Conservation (phyloP, 2,797 vertebrate species). For the Chaenodraco wilsoni region DNA sequence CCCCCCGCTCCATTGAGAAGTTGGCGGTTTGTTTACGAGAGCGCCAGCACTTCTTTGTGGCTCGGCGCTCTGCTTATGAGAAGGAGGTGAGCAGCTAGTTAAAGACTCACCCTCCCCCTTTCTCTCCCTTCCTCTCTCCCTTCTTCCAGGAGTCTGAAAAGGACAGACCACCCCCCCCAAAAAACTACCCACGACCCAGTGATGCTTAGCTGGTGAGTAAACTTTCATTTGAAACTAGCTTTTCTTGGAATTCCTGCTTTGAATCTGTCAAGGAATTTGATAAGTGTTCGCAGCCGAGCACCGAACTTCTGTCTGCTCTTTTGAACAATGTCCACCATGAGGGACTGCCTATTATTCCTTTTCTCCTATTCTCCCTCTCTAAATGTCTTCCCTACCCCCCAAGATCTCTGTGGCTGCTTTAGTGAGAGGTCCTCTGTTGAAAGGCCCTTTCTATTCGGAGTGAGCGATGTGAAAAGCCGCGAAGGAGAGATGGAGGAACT, state of each 20-base stretch:
- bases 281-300: slow-evolving; percentile 12
- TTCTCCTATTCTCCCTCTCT: slow-evolving; percentile 19
- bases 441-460: slow-evolving; percentile 63
- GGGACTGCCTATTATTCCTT: slow-evolving; percentile 12
- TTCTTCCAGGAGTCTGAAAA: slow-evolving; percentile 75
- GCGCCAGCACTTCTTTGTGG: slow-evolving; percentile 68
- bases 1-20: slow-evolving; percentile 71
- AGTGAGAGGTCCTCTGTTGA: slow-evolving; percentile 51
- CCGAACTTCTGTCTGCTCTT: slow-evolving; percentile 26
- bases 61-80: slow-evolving; percentile 52
- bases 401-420: slow-evolving; percentile 39
- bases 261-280: neutral
- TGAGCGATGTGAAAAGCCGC: slow-evolving; percentile 69
- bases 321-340: neutral
- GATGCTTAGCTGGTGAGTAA: slow-evolving; percentile 87
- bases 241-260: slow-evolving; percentile 6
- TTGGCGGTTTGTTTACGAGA: slow-evolving; percentile 80
- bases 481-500: slow-evolving; percentile 4
- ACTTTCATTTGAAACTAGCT: slow-evolving; percentile 29
- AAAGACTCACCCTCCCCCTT: slow-evolving; percentile 67
- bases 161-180: slow-evolving; percentile 69
- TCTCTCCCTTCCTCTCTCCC: slow-evolving; percentile 45
- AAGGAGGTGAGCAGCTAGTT: slow-evolving; percentile 56
- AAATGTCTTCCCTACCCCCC: neutral
- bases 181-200: slow-evolving; percentile 73